Base-by-base conservation (phyloP, 2,797 vertebrate genomes). In the Oreochromis grahami region DNA sequence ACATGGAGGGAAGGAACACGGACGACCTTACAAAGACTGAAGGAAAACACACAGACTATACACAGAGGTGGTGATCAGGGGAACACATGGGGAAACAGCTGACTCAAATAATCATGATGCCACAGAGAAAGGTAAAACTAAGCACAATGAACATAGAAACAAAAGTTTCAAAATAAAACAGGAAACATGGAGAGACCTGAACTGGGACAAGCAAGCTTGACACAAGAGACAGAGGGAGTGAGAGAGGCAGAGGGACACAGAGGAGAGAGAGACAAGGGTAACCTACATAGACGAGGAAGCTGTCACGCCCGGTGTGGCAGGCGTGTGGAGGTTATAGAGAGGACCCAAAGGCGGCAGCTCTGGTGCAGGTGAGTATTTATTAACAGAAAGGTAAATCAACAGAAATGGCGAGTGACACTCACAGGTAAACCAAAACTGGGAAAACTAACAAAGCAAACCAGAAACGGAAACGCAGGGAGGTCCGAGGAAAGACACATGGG, bases 121-220 rank as follows among this genome's bases (percentile, higher is more conserved):
- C 53, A 56, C 13, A 56, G 53, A 15, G 53, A 15, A 56, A 56
- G 24, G 53, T 56, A 29, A 15, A 29, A 56, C 24, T 56, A 29
- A 29, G 53, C 53, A 56, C 7, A 56, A 29, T 15, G 53, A 56
- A 56, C 24, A 56, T 15, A 56, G 24, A 29, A 56, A 5, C 13
- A 29, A 29, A 29, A 0, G 13, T 15, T 56, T 56, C 24, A 56
- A 56, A 56, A 0, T 56, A 56, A 29, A 56, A 56, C 53, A 56
- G 1, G 26, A 55, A 56, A 56, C 53, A 56, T 29, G 24, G 24
- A 15, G 53, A 29, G 53, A 8, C 53, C 29, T 56, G 24, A 55
- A 55, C 0, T 55, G 53, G 53, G 7, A 29, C 24, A 29, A 13
- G 0, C 53, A 55, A 55, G 24, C 7, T 5, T 29, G 53, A 29